Evolutionary conservation across 2,888 invertebrate species (phyloP), one percentile per base, ranked within the genome.

Genomic region (Branchellion lobata): DNA sequence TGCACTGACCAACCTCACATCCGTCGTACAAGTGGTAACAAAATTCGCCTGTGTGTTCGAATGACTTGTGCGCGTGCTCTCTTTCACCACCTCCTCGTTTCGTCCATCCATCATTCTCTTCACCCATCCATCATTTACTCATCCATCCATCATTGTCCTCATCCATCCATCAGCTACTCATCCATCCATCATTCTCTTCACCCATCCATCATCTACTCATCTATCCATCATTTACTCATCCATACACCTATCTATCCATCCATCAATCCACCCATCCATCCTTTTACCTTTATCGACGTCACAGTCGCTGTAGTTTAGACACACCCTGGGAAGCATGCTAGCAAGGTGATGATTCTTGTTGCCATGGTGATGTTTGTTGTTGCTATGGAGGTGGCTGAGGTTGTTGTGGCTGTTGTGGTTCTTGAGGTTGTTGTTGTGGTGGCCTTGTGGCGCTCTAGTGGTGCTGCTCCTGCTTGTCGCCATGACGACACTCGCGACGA

Each of bases 21-120:
- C 82, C 82, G 11, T 82, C 81, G 65, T 80, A 82, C 65, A 81
- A 76, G 81, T 80, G 81, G 79, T 78, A 79, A 77, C 82, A 82
- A 11, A 80, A 71, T 71, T 81, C 81, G 2, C 81, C 82, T 47
- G 18, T 8, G 18, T 14, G 18, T 47, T 14, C 8, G 18, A 47
- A 47, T 47, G 47, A 8, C 47, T 47, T 47, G 47, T 14, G 18
- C 8, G 47, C n/a, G n/a, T n/a, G n/a, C n/a, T n/a, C n/a, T n/a
- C n/a, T n/a, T n/a, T n/a, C n/a, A n/a, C n/a, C n/a, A n/a, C n/a
- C n/a, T n/a, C n/a, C n/a, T n/a, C n/a, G n/a, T n/a, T n/a, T n/a
- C n/a, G n/a, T n/a, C n/a, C n/a, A n/a, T n/a, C n/a, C n/a, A n/a
- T n/a, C n/a, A n/a, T n/a, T n/a, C n/a, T n/a, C n/a, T n/a, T n/a